These are phyloP conservation scores for Andrena dorsata DNA, from an alignment of 2,888 invertebrate genomes.

Conservation along the genomic window DNA sequence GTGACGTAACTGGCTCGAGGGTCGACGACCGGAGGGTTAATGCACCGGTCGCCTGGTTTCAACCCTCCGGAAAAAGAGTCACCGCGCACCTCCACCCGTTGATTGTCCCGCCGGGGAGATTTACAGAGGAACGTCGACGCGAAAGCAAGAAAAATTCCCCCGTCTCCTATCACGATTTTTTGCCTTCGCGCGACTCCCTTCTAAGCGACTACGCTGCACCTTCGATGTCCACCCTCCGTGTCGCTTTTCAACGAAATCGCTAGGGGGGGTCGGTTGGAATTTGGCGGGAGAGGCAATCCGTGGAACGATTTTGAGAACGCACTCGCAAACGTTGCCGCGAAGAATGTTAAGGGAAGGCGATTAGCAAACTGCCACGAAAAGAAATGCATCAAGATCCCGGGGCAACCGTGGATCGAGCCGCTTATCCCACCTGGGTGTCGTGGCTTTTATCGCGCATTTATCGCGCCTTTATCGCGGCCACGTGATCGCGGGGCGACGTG, in stretches of 20 bases:
- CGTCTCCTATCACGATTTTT: neutral
- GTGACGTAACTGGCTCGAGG: slow-evolving; percentile 83
- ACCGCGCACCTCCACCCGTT: slow-evolving; percentile 63
- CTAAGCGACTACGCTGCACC: neutral
- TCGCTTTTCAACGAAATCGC: neutral
- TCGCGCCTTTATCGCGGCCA: slow-evolving; percentile 41
- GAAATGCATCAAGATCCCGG: slow-evolving; percentile 33
- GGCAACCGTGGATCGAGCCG: slow-evolving; percentile 1
- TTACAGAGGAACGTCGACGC: slow-evolving; percentile 61
- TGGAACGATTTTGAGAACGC: neutral
- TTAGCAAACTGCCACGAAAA: neutral
- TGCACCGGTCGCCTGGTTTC: slow-evolving; percentile 81
- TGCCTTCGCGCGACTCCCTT: neutral
- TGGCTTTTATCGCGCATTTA: slow-evolving; percentile 52
- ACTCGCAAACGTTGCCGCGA: neutral
- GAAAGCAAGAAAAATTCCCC: slow-evolving; percentile 23
- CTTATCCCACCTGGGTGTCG: slow-evolving; percentile 25
- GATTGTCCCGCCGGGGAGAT: slow-evolving; percentile 56
- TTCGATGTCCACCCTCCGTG: neutral
- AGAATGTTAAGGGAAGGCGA: neutral
- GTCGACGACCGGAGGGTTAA: slow-evolving; percentile 83
- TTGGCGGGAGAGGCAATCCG: no score
- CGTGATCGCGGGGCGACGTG: slow-evolving; percentile 49
- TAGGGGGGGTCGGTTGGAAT: no score
- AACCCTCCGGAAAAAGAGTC: slow-evolving; percentile 77